Percentiles rank a stretch among this genome's conserved stretches.
These are phyloP conservation scores for Naja naja DNA, from an alignment of 2,113 vertebrate species.

Conservation along the genomic window DNA sequence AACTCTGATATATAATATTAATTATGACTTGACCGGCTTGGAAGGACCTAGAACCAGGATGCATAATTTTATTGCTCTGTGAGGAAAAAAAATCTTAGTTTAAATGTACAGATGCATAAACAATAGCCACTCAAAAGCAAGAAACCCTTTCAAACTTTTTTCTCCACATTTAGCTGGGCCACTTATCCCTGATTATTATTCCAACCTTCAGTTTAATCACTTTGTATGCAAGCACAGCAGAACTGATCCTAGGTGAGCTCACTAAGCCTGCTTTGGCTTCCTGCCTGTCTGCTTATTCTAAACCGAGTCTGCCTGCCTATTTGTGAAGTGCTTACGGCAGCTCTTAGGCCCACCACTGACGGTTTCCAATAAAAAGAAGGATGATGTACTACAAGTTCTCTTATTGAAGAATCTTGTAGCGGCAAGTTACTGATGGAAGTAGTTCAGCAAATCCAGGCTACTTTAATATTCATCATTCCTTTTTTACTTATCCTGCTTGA, in stretches of 20 bases:
- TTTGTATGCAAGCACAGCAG: background rate
- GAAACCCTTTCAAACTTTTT: background rate
- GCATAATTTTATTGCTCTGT: background rate
- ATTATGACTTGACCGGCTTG: background rate
- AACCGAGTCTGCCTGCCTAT: background rate
- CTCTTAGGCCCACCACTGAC: conserved; percentile 5
- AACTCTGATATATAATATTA: background rate
- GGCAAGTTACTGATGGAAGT: conserved; percentile 10
- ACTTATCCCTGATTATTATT: background rate
- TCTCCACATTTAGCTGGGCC: background rate
- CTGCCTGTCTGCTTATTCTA: background rate
- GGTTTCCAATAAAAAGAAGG: conserved; percentile 11
- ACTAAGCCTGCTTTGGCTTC: background rate
- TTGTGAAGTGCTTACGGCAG: conserved; percentile 20
- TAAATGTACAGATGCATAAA: background rate
- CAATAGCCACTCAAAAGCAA: background rate
- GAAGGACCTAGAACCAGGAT: background rate
- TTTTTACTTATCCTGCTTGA: conserved; percentile 1
- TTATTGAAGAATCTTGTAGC: background rate
- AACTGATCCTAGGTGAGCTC: background rate
- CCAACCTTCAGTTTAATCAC: background rate
- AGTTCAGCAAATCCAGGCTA: background rate
- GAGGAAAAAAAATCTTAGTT: background rate
- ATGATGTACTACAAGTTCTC: conserved; percentile 9
- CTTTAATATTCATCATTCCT: background rate